Base-by-base conservation (phyloP, 1,140 invertebrate species). In the Cataglyphis hispanica region DNA sequence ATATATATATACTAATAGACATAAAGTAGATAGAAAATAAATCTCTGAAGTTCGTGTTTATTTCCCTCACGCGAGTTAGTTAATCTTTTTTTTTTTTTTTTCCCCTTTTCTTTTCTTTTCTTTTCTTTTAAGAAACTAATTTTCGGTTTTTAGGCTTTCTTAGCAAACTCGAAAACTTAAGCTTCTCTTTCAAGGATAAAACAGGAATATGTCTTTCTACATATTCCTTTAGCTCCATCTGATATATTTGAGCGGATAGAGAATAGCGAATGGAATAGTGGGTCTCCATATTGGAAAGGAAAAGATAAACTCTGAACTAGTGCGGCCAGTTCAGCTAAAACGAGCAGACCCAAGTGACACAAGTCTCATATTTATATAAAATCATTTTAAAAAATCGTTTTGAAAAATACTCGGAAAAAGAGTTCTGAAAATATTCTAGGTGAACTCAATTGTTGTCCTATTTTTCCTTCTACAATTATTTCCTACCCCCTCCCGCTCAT, bases 121-220 rank as follows among this genome's bases (percentile, higher is more conserved):
- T n/a, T n/a, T n/a, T n/a, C n/a, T n/a, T n/a, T 64, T 77, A 64
- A 50, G 13, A 64, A 77, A 77, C 50, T 64, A 64, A 63, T 50
- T 16, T 16, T 50, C 46, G 16, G 4, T 50, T 16, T 50, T 46
- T 50, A 50, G 46, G 46, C 5, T 3, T 16, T 46, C 46, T 50
- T 50, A 50, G 16, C 13, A 50, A 50, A 50, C 16, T 50, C 46
- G 4, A 1, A 1, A 25, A 25, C 22, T 75, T 61, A 34, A 19
- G 2, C 11, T 19, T 64, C 1, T 25, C n/a, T 34, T 25, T 37
- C 5, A 60, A n/a, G 25, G 58, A 40, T 16, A 60, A 75, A 60
- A 16, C 25, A n/a, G n/a, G n/a, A n/a, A n/a, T n/a, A 75, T 16
- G 16, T 10, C n/a, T 58, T 13, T 43, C 60, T 34, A n/a, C 31